phyloP scores from a whole-genome alignment of 92 coral and sea anemone genomes.

The Siderastrea radians region DNA sequence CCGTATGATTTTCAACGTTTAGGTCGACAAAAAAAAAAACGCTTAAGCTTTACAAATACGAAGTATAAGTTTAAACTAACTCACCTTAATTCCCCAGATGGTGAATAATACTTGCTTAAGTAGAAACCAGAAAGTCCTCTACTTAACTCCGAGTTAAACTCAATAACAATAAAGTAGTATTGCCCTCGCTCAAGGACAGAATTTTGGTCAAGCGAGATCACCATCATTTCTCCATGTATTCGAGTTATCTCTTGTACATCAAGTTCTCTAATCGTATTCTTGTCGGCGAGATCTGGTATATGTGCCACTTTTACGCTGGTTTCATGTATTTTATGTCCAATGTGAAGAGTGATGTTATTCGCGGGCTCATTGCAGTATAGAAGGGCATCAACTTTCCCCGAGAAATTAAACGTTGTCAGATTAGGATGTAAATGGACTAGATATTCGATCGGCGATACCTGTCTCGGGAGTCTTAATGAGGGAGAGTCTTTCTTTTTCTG shows the following conservation, averaged over 20 bases:
- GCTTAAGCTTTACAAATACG: not conserved
- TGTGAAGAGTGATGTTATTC: conserved; percentile 75
- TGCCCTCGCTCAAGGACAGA: conserved; percentile 50
- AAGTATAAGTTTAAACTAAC: not conserved
- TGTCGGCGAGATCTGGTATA: not conserved
- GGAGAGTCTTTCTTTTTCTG: conserved; percentile 48
- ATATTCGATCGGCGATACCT: conserved; percentile 77
- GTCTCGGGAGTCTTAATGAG: conserved; percentile 76
- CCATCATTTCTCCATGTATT: conserved; percentile 68
- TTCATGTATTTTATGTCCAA: conserved; percentile 61
- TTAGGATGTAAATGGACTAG: conserved; percentile 81
- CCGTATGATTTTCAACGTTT: not conserved
- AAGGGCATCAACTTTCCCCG: conserved; percentile 75
- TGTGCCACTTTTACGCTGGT: conserved; percentile 30
- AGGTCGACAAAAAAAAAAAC: not conserved
- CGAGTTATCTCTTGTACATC: conserved; percentile 18
- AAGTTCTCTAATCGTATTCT: not conserved
- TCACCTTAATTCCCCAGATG: conserved; percentile 79
- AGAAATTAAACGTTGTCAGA: conserved; percentile 75
- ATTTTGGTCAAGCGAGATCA: conserved; percentile 47
- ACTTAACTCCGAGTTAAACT: conserved; percentile 68
- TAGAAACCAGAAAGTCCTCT: conserved; percentile 89
- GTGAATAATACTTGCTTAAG: conserved; percentile 83
- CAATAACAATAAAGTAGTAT: conserved; percentile 61
- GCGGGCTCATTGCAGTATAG: conserved; percentile 71